Conservation (phyloP, 1,140 invertebrate species). For the Drosophila quadrilineata region DNA sequence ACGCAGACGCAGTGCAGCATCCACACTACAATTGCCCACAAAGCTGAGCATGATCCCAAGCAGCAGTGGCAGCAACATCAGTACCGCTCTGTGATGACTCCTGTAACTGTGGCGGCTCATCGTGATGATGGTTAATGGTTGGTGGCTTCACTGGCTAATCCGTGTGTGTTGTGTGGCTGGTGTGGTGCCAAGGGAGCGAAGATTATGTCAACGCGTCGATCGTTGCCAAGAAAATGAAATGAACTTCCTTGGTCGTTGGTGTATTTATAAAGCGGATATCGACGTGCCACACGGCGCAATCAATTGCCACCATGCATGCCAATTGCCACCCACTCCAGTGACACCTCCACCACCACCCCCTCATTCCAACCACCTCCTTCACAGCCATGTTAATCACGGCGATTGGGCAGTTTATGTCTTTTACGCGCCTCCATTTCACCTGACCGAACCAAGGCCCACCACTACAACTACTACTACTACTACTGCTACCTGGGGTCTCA, state of each 20-base stretch:
- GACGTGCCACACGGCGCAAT: constrained; percentile 6
- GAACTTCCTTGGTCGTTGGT: constrained; percentile 76
- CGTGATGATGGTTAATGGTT: background rate
- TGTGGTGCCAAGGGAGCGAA: background rate
- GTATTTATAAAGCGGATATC: constrained; percentile 80
- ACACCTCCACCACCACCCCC: background rate
- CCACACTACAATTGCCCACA: background rate
- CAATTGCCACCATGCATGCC: constrained; percentile 44
- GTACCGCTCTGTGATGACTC: constrained; percentile 1
- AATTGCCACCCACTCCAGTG: constrained; percentile 21
- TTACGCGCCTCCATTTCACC: constrained; percentile 68
- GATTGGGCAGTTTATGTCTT: constrained; percentile 64
- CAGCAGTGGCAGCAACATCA: constrained; percentile 16
- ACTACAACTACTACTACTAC: background rate
- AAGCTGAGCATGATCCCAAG: constrained; percentile 19
- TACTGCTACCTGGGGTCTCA: background rate
- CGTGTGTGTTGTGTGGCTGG: constrained; percentile 9
- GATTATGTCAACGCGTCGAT: constrained; percentile 68
- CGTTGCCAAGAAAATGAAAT: constrained; percentile 74
- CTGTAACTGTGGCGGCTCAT: constrained; percentile 9
- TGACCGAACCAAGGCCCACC: constrained; percentile 17
- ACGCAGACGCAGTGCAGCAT: constrained; percentile 39
- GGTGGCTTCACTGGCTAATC: constrained; percentile 7
- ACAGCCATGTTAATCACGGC: no score
- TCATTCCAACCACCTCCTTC: background rate